Base-by-base conservation (phyloP, 2,888 invertebrate species). In the Suillia variegata region DNA sequence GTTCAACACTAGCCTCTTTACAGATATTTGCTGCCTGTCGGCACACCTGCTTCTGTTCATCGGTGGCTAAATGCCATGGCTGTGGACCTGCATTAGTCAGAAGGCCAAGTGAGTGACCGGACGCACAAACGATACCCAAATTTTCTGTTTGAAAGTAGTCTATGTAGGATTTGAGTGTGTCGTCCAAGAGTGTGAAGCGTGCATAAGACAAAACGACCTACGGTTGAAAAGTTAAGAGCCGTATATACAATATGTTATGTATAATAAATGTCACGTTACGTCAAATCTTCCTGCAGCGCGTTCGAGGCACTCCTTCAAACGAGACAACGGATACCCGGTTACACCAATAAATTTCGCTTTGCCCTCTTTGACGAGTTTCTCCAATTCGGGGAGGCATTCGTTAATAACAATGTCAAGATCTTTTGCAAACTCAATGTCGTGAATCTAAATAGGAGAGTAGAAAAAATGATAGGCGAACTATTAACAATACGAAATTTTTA, bases 351-450 rank as follows among this genome's bases (percentile, higher is more conserved):
- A 90, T 62, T 86, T 87, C 0, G 90, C 91, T 76, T 89, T 90
- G 3, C 90, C 90, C 47, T 88, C 86, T 24, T 87, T 85, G 2
- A 92, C 89, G 8, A 92, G 86, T 70, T 87, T 87, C 67, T 91
- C 88, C 12, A 97, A 80, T 1, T 90, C 87, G 2, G 96, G 96
- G 38, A 98, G 79, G 0, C 96, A 95, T 82, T 97, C 95, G 54
- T 91, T 89, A 1, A 96, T 69, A 2, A 98, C 85, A 10, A 91
- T 82, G 45, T 93, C 88, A 18, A 89, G 79, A 63, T 87, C 88
- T 5, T 90, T 87, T 0, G 93, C 92, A 78, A 95, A 97, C 72
- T 96, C 96, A 56, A 93, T 84, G 74, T 98, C 97, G 74, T 97
- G 97, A n/a, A 96, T 87, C 94, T 96, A 75, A 73, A 77, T 62